Percentiles rank a stretch among this genome's conserved stretches.
Conservation (phyloP, 1,140 invertebrate species). For the Lanistes nyassanus region DNA sequence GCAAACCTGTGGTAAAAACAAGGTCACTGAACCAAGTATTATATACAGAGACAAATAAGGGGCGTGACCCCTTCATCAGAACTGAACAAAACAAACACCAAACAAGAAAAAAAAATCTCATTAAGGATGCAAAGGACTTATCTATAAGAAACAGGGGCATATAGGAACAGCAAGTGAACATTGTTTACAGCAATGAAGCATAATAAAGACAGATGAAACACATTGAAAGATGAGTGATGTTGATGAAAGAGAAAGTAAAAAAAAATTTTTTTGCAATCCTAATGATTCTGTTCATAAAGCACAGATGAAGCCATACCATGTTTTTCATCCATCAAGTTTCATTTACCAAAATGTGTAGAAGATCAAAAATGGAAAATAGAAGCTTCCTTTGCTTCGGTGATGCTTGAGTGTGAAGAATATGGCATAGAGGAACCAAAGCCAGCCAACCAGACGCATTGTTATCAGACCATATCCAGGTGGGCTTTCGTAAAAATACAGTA, state of each 20-base stretch:
- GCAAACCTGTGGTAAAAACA: too few species aligned
- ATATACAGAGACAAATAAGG: too few species aligned
- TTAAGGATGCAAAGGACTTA: too few species aligned
- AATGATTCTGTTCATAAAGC: not conserved
- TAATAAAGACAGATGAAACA: not conserved
- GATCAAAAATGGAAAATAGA: constrained; percentile 79
- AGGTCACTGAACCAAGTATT: too few species aligned
- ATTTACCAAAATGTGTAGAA: constrained; percentile 59
- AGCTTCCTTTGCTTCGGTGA: constrained; percentile 80
- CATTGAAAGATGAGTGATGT: too few species aligned
- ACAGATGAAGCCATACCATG: not conserved
- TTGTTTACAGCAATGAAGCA: not conserved
- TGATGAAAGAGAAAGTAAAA: not conserved
- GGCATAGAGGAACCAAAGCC: constrained; percentile 85
- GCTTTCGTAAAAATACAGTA: constrained; percentile 90
- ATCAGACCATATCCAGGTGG: constrained; percentile 86
- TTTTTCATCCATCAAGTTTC: not conserved
- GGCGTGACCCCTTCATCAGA: too few species aligned
- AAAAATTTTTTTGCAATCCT: not conserved
- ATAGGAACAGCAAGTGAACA: not conserved
- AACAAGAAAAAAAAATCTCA: too few species aligned
- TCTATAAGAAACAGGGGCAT: not conserved
- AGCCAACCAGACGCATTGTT: constrained; percentile 78
- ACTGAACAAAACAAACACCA: too few species aligned
- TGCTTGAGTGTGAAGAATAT: constrained; percentile 84